Evolutionary conservation across 2,113 vertebrate species (phyloP).

Genomic region (Acinonyx jubatus): DNA sequence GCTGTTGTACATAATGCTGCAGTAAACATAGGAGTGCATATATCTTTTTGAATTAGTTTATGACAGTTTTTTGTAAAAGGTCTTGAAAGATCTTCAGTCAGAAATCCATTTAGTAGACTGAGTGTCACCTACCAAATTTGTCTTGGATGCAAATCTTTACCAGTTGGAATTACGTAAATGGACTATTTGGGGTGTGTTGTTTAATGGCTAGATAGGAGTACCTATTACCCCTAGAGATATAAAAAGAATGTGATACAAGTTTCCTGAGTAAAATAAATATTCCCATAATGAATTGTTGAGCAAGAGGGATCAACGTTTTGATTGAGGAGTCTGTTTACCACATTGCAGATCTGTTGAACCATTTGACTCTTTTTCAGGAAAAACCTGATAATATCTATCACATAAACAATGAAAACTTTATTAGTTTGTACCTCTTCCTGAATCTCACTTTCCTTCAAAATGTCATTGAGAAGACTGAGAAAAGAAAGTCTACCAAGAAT

Average conservation of each 20-base stretch:
- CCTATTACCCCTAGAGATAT: neutral
- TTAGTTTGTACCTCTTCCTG: neutral
- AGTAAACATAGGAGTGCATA: neutral
- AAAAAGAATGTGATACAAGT: neutral
- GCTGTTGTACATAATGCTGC: neutral
- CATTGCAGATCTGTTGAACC: neutral
- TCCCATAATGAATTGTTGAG: neutral
- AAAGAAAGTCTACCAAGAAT: neutral
- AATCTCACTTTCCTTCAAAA: slow-evolving; percentile 26
- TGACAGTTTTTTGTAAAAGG: neutral
- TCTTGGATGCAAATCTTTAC: neutral
- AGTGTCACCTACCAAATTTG: neutral
- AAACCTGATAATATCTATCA: neutral
- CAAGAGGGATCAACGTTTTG: neutral
- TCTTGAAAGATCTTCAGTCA: neutral
- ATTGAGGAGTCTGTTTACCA: neutral
- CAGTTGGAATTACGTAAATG: neutral
- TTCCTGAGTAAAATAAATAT: neutral
- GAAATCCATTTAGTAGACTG: neutral
- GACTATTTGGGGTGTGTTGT: neutral
- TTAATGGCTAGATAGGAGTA: neutral
- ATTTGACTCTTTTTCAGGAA: neutral
- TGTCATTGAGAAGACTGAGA: neutral
- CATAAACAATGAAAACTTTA: neutral
- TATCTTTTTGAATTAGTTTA: neutral